Evolutionary conservation across 2,888 invertebrate species (phyloP), one percentile per base, ranked within the genome.

Genomic region (Alviniconcha strummeri): DNA sequence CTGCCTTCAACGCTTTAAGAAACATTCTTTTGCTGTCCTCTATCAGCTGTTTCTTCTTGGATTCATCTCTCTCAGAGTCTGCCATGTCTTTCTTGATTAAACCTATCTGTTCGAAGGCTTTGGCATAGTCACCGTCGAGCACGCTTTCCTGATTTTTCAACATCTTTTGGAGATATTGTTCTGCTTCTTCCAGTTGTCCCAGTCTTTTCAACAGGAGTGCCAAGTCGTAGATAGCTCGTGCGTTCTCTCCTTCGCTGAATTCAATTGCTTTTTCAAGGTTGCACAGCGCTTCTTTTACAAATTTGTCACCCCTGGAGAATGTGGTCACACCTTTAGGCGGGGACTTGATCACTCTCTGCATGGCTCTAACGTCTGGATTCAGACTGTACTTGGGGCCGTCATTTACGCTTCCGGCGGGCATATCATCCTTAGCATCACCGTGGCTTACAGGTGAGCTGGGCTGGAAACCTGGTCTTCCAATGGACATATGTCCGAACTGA

Each of bases 141-240:
- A 9, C n/a, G n/a, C 2, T n/a, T 4, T 11, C 17, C 19, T 64
- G 36, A 7, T 11, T 57, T 6, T 52, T 19, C 67, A 60, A n/a
- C 13, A 60, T 64, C 15, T 52, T n/a, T 13, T 69, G 5, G 11
- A 80, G 71, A 55, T 0, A 55, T n/a, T 80, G 11, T 0, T 15
- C 5, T 15, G 80, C 80, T n/a, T 17, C 17, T 13, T 71, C 15
- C 7, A 56, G 19, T 19, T 80, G 71, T 6, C 56, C 80, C 3
- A 80, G n/a, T 55, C 56, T 56, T 71, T n/a, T 80, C 0, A 71
- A 36, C 55, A 80, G 5, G 4, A 80, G 13, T 13, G 80, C 71
- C 36, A 80, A n/a, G n/a, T 80, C 80, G 19, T 80, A 80, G 2
- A 71, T 9, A 17, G 80, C 71, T 54, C 54, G 55, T 8, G 9